Evolutionary conservation across 2,113 vertebrate genomes (phyloP), one percentile per base, ranked within the genome.

Genomic region (Caranx ignobilis): DNA sequence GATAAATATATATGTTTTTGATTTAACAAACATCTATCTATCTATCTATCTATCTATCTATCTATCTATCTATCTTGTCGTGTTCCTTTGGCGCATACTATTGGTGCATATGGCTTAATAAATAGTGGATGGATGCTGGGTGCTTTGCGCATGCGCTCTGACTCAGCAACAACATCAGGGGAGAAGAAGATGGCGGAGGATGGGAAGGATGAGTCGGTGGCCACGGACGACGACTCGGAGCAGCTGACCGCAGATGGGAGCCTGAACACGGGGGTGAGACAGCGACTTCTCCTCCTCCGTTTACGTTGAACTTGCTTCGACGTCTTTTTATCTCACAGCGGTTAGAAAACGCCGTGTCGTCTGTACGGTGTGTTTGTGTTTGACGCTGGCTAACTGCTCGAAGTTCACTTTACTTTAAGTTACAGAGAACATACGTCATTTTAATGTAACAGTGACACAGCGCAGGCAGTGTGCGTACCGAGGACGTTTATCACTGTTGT

Each of bases 121-220:
- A 26, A 26, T 26, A 26, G 26, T 26, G 26, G 26, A 26, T 26
- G 26, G 26, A 26, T 26, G 26, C 26, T 26, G 26, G 39, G 39
- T 9, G 39, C 39, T 41, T 2, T 41, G 82, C 90, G 89, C 92
- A 91, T 91, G 93, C 90, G 92, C 13, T 3, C 16, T 69, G 41
- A 9, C 39, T 60, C 62, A 39, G 0, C 31, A 50, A 11, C 66
- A 63, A 26, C 76, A 82, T 52, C 71, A 48, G 57, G n/a, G 74
- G 77, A 6, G 16, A 16, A 15, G 63, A 79, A 39, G 82, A 95
- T 94, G 94, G 92, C 92, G 89, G 93, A 95, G 71, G 89, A 91
- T 57, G 87, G 73, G 32, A 89, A 76, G 52, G 88, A 91, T 6
- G 91, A 93, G 47, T 78, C 82, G 19, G 82, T 83, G 64, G 85